phyloP scores from a whole-genome alignment of 1,140 invertebrate species.

The Trinorchestia longiramus region DNA sequence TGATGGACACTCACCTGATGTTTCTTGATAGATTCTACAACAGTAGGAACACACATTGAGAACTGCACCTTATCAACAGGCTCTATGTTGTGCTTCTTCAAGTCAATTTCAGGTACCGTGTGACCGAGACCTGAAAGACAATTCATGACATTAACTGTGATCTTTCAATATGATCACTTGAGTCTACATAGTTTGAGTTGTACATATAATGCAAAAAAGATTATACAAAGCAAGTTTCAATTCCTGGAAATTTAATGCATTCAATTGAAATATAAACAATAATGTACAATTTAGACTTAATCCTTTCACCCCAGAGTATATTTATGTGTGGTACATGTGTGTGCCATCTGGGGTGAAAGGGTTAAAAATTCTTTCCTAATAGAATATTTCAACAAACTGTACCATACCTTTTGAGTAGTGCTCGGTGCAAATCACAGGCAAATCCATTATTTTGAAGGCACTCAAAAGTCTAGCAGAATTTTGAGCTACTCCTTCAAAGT shows the following conservation, averaged over 20 bases:
- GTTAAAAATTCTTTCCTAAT: not conserved
- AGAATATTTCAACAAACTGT: not conserved
- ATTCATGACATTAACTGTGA: not conserved
- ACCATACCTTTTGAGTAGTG: conserved; percentile 78
- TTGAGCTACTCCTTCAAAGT: conserved; percentile 75
- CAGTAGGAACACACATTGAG: conserved; percentile 75
- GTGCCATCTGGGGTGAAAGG: too few relatives aligned
- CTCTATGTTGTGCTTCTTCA: conserved; percentile 70
- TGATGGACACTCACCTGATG: conserved; percentile 59
- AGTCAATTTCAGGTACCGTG: conserved; percentile 76
- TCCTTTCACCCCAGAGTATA: too few relatives aligned
- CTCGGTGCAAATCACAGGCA: conserved; percentile 78
- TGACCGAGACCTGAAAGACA: conserved; percentile 74
- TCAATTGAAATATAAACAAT: too few relatives aligned
- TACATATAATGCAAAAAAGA: not conserved
- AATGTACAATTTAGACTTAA: conserved; percentile 3
- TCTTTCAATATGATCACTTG: not conserved
- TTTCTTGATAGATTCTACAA: conserved; percentile 70
- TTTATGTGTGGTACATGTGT: too few relatives aligned
- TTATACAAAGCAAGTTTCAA: not conserved
- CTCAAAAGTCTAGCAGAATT: conserved; percentile 74
- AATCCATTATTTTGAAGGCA: conserved; percentile 74
- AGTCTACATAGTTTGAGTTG: not conserved
- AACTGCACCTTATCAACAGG: conserved; percentile 76
- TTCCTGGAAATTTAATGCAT: too few relatives aligned